Base-by-base conservation (phyloP, 2,797 vertebrate species). In the Leontopithecus rosalia region DNA sequence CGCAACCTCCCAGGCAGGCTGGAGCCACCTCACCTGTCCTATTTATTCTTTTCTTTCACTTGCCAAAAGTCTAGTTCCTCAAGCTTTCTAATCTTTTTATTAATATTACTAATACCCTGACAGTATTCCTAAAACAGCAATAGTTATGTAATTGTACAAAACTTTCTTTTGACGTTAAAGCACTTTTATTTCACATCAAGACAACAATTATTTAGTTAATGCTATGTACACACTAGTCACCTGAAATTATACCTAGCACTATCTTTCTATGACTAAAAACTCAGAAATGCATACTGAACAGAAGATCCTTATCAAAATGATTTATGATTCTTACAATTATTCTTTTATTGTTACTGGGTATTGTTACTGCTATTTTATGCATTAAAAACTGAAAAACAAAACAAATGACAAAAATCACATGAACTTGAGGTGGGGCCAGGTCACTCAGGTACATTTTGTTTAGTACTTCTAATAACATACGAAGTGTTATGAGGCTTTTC, bases 1-100 rank as follows among this genome's bases (percentile, higher is more conserved):
- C 8, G 8, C 43, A 43, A 43, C 8, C 43, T 43, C 43, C 43
- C 43, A 43, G 43, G 43, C 43, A 43, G 43, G 43, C 9, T 43
- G 9, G 43, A 43, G 43, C 43, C 43, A 43, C 43, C 9, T 2
- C 43, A 1, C 43, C 1, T 43, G 43, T 8, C 43, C 43, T 43
- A 9, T 43, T 43, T 43, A 43, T 43, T 43, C 9, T 43, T 43
- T 43, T 43, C 43, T 43, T 43, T 43, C 8, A 43, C 43, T 10
- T 43, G 1, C 8, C 43, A 43, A 43, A 43, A 43, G 43, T 43
- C 20, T 70, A 46, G 61, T 4, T 93, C n/a, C 11, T 88, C 72
- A 83, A 24, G 39, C 48, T 94, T 94, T 88, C 46, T 96, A 84
- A 79, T 61, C 91, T 41, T 89, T 75, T 46, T 36, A 94, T 87